Percentiles rank a stretch among this genome's conserved stretches.
These are phyloP conservation scores for Mantis religiosa DNA, from an alignment of 2,888 invertebrate genomes.

Conservation along the genomic window DNA sequence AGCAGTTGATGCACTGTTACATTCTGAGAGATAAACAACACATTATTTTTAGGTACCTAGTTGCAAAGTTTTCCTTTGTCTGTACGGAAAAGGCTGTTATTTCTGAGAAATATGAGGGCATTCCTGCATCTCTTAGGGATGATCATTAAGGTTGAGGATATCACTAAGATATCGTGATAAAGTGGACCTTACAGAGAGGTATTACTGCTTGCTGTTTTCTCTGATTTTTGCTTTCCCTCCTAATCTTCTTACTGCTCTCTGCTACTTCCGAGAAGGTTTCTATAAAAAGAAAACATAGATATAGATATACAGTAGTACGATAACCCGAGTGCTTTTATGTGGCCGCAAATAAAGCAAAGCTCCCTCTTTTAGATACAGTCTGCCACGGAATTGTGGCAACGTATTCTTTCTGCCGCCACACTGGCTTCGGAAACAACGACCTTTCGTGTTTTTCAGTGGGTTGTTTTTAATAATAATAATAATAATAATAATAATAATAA, in stretches of 20 bases:
- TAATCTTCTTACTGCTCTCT: background rate
- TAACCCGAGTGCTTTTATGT: conserved; percentile 11
- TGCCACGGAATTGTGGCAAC: background rate
- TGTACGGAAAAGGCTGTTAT: background rate
- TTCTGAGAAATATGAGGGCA: background rate
- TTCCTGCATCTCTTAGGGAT: background rate
- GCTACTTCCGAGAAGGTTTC: background rate
- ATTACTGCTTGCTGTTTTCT: background rate
- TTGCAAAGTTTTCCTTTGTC: too few relatives aligned
- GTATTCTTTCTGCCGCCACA: too few relatives aligned
- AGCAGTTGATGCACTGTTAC: too few relatives aligned
- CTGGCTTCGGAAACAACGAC: too few relatives aligned
- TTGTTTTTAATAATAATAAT: too few relatives aligned
- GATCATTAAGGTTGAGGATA: background rate
- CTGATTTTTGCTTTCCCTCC: background rate
- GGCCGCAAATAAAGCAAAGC: background rate
- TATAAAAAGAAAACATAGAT: background rate
- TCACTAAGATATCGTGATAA: background rate
- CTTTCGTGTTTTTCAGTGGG: too few relatives aligned
- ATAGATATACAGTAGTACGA: background rate
- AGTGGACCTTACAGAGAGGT: background rate
- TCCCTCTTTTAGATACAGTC: background rate
- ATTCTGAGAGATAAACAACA: too few relatives aligned
- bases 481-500: too few relatives aligned
- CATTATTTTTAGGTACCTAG: too few relatives aligned